Conservation (phyloP, 2,797 vertebrate genomes). For the Thripadectes ignobilis region DNA sequence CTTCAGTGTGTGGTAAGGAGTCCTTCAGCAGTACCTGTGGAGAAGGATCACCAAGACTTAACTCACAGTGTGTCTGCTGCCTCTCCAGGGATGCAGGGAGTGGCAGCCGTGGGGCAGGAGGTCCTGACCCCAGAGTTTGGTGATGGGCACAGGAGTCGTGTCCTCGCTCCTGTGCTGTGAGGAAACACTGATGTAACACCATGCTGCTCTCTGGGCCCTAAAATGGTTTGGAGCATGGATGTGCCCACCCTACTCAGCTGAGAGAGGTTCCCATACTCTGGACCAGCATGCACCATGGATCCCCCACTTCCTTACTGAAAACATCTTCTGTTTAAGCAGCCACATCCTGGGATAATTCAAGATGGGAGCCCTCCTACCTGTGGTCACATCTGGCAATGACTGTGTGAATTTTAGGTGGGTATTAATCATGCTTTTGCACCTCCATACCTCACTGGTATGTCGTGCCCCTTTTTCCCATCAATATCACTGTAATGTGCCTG, state of each 20-base stretch:
- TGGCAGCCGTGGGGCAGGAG: background rate
- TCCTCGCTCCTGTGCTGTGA: background rate
- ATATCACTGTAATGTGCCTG: background rate
- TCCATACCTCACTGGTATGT: background rate
- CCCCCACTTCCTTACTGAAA: background rate
- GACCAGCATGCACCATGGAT: background rate
- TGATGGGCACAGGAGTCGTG: background rate
- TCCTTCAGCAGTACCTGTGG: background rate
- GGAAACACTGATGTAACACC: background rate
- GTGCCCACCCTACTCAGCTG: background rate
- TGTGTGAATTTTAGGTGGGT: background rate
- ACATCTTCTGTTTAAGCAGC: background rate
- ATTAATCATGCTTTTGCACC: background rate
- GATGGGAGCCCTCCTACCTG: background rate
- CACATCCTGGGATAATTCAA: background rate
- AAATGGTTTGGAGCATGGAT: background rate
- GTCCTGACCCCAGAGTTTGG: rapidly evolving
- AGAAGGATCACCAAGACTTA: background rate
- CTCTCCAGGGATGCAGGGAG: background rate
- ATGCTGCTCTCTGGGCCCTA: background rate
- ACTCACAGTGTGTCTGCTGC: rapidly evolving
- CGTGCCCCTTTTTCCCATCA: background rate
- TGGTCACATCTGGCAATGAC: background rate
- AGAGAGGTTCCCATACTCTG: background rate
- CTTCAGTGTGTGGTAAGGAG: background rate